Percentiles rank a stretch among this genome's conserved stretches.
These are phyloP conservation scores for Leptestheria dahalacensis DNA, from an alignment of 1,140 invertebrate species.

Conservation along the genomic window DNA sequence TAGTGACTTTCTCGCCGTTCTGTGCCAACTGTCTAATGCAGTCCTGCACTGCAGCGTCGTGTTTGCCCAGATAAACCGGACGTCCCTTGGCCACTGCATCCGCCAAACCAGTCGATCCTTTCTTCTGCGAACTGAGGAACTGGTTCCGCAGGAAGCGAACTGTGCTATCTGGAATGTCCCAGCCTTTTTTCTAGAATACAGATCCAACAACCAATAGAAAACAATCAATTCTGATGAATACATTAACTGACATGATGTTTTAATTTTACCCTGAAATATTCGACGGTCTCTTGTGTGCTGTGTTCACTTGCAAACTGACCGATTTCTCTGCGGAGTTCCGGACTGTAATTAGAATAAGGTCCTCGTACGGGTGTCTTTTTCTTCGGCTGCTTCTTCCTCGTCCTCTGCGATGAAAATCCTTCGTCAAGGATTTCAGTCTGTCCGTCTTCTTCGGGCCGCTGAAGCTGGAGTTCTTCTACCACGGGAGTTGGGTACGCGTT, in stretches of 20 bases:
- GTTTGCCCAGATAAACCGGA: slow-evolving; percentile 28
- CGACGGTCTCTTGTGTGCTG: slow-evolving; percentile 26
- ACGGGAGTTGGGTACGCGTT: background rate
- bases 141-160: slow-evolving; percentile 28
- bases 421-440: slow-evolving; percentile 14
- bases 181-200: slow-evolving; percentile 18
- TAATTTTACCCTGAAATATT: slow-evolving; percentile 23
- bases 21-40: slow-evolving; percentile 27
- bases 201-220: background rate
- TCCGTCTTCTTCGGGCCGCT: background rate
- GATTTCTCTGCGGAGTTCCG: slow-evolving; percentile 28
- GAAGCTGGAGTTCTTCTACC: background rate
- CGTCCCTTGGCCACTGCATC: slow-evolving; percentile 26
- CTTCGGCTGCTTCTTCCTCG: slow-evolving; percentile 18
- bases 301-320: slow-evolving; percentile 29
- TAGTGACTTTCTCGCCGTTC: slow-evolving; percentile 27
- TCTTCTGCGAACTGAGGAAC: slow-evolving; percentile 24
- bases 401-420: slow-evolving; percentile 16
- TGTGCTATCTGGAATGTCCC: slow-evolving; percentile 29
- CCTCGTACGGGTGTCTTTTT: slow-evolving; percentile 21
- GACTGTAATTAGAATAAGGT: slow-evolving; percentile 27
- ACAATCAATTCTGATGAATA: background rate
- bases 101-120: too few relatives aligned
- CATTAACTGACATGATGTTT: too few relatives aligned
- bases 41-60: slow-evolving; percentile 29